phyloP scores from a whole-genome alignment of 2,113 vertebrate genomes.

The Podarcis raffonei region DNA sequence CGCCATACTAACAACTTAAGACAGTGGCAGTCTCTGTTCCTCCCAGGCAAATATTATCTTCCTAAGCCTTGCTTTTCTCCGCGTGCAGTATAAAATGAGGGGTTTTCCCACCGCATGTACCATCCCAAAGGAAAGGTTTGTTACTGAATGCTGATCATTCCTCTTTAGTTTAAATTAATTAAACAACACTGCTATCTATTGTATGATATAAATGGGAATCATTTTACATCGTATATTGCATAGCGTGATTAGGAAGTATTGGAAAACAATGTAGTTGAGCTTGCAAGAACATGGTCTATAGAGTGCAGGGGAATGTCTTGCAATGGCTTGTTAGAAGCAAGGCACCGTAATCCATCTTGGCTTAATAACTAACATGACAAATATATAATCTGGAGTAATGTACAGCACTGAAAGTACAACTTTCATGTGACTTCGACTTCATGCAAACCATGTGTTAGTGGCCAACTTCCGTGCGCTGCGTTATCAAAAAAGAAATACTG shows the following conservation, averaged over 20 bases:
- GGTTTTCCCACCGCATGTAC: constrained; percentile 53
- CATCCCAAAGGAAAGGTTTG: constrained; percentile 65
- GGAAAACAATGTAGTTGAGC: constrained; percentile 50
- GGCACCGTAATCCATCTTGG: not conserved
- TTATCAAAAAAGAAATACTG: constrained; percentile 14
- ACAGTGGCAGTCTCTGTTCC: rapidly evolving
- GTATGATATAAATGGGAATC: constrained; percentile 64
- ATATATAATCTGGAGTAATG: constrained; percentile 10
- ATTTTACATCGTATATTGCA: constrained; percentile 47
- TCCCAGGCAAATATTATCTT: not conserved
- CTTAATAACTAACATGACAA: constrained; percentile 34
- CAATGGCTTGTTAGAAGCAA: constrained; percentile 13
- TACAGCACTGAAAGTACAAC: constrained; percentile 23
- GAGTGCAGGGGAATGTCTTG: not conserved
- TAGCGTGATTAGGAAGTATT: constrained; percentile 42
- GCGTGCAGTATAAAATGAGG: constrained; percentile 44
- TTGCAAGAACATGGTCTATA: constrained; percentile 28
- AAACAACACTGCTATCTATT: constrained; percentile 64
- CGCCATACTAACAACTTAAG: not conserved
- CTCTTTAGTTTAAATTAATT: constrained; percentile 76
- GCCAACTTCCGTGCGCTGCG: not conserved
- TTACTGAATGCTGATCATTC: constrained; percentile 62
- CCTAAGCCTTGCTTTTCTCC: constrained; percentile 47
- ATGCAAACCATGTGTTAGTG: constrained; percentile 25
- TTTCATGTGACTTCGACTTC: not conserved